These are phyloP conservation scores for Hypocryptadius cinnamomeus DNA, from an alignment of 2,113 vertebrate genomes.

Conservation along the genomic window DNA sequence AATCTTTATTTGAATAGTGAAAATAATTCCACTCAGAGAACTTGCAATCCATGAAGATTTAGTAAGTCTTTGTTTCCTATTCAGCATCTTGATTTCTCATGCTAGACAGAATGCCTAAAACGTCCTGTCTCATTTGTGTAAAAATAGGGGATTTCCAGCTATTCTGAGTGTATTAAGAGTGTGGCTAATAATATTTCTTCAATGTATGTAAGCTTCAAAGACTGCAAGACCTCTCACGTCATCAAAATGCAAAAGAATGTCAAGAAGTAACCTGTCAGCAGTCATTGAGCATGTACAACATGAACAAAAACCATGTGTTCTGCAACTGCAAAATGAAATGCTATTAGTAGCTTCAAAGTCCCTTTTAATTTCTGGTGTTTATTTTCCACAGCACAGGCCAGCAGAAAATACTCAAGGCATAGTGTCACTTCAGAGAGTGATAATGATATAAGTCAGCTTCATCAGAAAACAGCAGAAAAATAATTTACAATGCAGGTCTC, in stretches of 20 bases:
- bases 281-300: not conserved
- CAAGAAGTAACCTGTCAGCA: not conserved
- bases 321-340: not conserved
- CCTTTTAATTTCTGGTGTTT: not conserved
- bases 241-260: not conserved
- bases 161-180: not conserved
- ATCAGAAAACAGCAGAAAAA: not conserved
- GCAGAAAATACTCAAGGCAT: not conserved
- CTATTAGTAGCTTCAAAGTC: not conserved
- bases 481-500: not conserved
- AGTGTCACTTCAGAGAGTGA: not conserved
- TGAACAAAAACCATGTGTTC: not conserved
- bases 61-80: not conserved
- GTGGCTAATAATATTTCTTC: not conserved
- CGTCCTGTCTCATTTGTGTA: not conserved
- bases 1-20: not conserved
- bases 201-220: not conserved
- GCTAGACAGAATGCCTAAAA: not conserved
- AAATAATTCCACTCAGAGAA: not conserved
- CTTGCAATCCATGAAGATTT: not conserved
- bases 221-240: not conserved
- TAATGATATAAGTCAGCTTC: not conserved
- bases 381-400: not conserved
- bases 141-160: not conserved
- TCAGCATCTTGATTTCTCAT: not conserved